Percentiles rank a stretch among this genome's conserved stretches.
These are phyloP conservation scores for Plebejus melissa DNA, from an alignment of 2,888 invertebrate species.

Conservation along the genomic window DNA sequence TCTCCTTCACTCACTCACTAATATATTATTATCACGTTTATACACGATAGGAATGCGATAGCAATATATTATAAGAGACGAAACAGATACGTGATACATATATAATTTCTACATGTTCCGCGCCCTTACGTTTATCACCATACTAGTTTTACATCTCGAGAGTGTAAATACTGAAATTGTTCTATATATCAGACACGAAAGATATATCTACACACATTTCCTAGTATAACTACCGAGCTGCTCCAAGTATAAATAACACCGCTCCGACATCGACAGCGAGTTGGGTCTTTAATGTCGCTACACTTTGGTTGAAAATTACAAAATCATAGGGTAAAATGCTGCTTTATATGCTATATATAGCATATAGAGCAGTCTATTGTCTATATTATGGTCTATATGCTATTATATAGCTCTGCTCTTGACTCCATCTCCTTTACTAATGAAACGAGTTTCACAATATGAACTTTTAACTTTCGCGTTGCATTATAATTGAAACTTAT, in stretches of 20 bases:
- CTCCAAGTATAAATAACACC: neutral
- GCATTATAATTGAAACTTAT: too few relatives aligned
- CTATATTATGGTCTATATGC: too few relatives aligned
- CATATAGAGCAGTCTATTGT: too few relatives aligned
- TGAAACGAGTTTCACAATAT: too few relatives aligned
- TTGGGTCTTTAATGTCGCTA: neutral
- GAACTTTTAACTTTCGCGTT: too few relatives aligned
- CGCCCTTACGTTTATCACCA: neutral
- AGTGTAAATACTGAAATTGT: conserved; percentile 5
- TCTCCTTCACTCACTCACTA: neutral
- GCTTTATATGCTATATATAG: too few relatives aligned
- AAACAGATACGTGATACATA: neutral
- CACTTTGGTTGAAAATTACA: neutral
- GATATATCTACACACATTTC: neutral
- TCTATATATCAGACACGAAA: neutral
- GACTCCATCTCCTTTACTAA: too few relatives aligned
- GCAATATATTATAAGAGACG: neutral
- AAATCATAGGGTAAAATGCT: neutral
- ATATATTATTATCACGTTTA: neutral
- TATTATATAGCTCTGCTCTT: too few relatives aligned
- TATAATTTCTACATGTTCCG: neutral
- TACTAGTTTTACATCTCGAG: neutral
- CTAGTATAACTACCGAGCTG: conserved; percentile 1
- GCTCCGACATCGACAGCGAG: conserved; percentile 5
- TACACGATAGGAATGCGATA: neutral